A percentile compares a stretch with the other conserved stretches of the same genome.
Conservation (phyloP, 2,888 invertebrate species). For the Listrodromus nycthemerus region DNA sequence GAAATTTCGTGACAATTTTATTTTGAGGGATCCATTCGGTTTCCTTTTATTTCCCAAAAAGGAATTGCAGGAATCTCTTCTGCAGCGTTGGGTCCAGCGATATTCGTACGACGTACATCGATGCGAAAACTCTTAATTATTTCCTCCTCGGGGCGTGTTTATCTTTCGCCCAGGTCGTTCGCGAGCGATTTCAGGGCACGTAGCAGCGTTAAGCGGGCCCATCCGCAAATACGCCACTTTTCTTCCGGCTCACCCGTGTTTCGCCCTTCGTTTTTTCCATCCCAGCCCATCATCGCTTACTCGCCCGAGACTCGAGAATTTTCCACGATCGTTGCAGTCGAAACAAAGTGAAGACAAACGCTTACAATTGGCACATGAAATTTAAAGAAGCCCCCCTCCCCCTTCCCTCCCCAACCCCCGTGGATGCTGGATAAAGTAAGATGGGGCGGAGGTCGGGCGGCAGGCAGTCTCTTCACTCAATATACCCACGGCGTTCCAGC, state of each 20-base stretch:
- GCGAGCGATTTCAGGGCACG: constrained; percentile 63
- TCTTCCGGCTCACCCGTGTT: constrained; percentile 30
- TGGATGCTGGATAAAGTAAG: constrained; percentile 57
- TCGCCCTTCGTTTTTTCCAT: neutral
- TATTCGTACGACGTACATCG: constrained; percentile 9
- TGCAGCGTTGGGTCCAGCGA: neutral
- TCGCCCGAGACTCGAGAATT: constrained; percentile 37
- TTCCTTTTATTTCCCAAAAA: neutral
- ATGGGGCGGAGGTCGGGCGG: constrained; percentile 53
- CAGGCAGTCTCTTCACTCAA: constrained; percentile 78
- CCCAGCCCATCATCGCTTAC: constrained; percentile 23
- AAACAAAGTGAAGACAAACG: constrained; percentile 79
- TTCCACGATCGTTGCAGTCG: constrained; percentile 64
- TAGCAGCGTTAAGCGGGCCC: constrained; percentile 58
- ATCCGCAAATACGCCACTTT: constrained; percentile 64
- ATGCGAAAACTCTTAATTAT: constrained; percentile 64
- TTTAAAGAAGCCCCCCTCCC: constrained; percentile 78
- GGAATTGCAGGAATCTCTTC: neutral
- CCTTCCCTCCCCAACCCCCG: constrained; percentile 32
- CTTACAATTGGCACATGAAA: constrained; percentile 84
- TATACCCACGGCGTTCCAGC: constrained; percentile 80
- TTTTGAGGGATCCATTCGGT: neutral
- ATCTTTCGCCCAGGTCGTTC: constrained; percentile 58
- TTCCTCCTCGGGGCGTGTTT: constrained; percentile 65
- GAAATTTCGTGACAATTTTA: no score